Conservation (phyloP, 1,140 invertebrate genomes). For the Gerris buenoi region DNA sequence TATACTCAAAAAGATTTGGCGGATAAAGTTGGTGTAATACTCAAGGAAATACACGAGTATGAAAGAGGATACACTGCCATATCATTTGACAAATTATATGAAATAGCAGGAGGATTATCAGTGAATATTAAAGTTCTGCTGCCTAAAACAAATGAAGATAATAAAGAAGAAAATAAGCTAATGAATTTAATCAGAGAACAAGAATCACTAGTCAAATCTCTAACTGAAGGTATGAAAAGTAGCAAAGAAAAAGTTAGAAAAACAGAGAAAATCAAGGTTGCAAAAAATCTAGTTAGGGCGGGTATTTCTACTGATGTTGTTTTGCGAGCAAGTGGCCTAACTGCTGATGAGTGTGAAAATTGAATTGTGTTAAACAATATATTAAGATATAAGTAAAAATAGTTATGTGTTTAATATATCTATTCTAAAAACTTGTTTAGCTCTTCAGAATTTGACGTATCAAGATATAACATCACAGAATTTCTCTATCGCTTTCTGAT, state of each 20-base stretch:
- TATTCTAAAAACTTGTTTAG: too few species aligned
- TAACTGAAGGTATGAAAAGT: not conserved
- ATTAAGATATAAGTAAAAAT: too few species aligned
- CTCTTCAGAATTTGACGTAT: too few species aligned
- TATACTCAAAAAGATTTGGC: not conserved
- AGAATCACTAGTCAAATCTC: not conserved
- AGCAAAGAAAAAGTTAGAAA: constrained; percentile 1
- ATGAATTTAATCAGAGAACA: not conserved
- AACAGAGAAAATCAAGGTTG: too few species aligned
- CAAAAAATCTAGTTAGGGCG: not conserved
- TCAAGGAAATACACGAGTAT: not conserved
- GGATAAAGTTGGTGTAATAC: not conserved
- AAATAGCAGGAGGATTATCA: too few species aligned
- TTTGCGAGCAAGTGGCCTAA: too few species aligned
- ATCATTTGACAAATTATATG: not conserved
- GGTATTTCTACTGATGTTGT: constrained; percentile 1
- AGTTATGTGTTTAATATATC: too few species aligned
- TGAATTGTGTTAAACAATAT: too few species aligned
- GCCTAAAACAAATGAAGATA: constrained; percentile 1
- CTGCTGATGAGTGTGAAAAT: too few species aligned
- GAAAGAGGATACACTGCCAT: not conserved
- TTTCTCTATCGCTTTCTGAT: too few species aligned
- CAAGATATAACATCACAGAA: too few species aligned
- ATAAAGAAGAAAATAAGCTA: constrained; percentile 1
- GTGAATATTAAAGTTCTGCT: constrained; percentile 1